phyloP scores from a whole-genome alignment of 35 echinoderm and acorn worm genomes.

The Lytechinus variegatus region DNA sequence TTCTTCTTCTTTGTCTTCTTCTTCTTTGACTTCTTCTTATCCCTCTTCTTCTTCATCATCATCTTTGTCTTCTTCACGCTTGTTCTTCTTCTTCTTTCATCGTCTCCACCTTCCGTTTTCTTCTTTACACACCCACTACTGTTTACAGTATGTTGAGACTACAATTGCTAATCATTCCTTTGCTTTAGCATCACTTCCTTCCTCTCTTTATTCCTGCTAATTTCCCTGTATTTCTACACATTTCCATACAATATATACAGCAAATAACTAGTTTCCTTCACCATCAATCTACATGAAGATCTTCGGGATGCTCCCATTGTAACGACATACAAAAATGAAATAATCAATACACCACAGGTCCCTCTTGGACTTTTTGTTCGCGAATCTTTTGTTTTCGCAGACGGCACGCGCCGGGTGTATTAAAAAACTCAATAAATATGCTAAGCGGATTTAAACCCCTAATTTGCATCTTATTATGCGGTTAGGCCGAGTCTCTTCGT shows the following conservation, averaged over 20 bases:
- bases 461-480: slow-evolving; percentile 19
- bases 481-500: background rate
- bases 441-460: background rate
- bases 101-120: background rate
- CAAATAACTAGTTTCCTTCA: background rate
- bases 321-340: background rate
- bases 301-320: background rate
- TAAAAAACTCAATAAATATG: background rate
- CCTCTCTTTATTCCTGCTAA: background rate
- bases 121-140: background rate
- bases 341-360: background rate
- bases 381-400: background rate
- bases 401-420: background rate
- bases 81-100: background rate
- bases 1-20: background rate
- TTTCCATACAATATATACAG: no score
- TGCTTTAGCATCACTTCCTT: background rate
- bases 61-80: background rate
- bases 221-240: background rate
- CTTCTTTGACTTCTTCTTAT: background rate
- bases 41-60: background rate
- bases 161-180: background rate
- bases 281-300: background rate
- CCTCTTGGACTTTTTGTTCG: background rate
- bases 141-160: background rate